These are phyloP conservation scores for Plusia festucae DNA, from an alignment of 2,888 invertebrate species.

Conservation along the genomic window DNA sequence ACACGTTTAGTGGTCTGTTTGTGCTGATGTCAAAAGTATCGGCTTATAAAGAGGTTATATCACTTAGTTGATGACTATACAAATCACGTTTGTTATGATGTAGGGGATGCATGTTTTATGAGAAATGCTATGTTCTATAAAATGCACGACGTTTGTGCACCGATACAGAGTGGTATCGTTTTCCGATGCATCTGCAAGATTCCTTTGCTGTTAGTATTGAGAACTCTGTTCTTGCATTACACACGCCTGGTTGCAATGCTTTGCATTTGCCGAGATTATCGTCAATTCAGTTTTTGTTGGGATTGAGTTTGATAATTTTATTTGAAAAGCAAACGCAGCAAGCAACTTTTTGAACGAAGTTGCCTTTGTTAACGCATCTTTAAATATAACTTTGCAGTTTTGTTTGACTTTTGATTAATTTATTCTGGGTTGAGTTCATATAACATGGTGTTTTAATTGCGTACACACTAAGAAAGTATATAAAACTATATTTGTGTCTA, in stretches of 20 bases:
- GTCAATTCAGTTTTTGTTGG: conserved; percentile 67
- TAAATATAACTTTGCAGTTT: conserved; percentile 52
- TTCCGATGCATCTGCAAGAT: conserved; percentile 70
- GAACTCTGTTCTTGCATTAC: conserved; percentile 69
- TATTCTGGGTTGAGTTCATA: conserved; percentile 57
- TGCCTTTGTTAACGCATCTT: conserved; percentile 51
- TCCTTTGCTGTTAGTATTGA: conserved; percentile 70
- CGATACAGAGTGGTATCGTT: conserved; percentile 59
- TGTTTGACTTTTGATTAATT: conserved; percentile 49
- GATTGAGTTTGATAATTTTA: conserved; percentile 39
- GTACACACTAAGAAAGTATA: conserved; percentile 52
- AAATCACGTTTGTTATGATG: conserved; percentile 41
- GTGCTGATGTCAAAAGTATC: conserved; percentile 52
- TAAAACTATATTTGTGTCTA: conserved; percentile 71
- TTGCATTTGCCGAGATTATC: conserved; percentile 83
- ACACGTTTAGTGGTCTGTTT: conserved; percentile 48
- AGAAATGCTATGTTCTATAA: conserved; percentile 67
- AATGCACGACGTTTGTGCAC: conserved; percentile 79
- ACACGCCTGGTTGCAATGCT: conserved; percentile 88
- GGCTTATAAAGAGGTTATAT: conserved; percentile 44
- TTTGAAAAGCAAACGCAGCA: conserved; percentile 55
- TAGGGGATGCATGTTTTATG: conserved; percentile 69
- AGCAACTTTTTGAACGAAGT: conserved; percentile 22
- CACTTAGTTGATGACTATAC: conserved; percentile 46
- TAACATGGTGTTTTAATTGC: conserved; percentile 68